Conservation (phyloP, 2,888 invertebrate species). For the Coecobrya sp. region DNA sequence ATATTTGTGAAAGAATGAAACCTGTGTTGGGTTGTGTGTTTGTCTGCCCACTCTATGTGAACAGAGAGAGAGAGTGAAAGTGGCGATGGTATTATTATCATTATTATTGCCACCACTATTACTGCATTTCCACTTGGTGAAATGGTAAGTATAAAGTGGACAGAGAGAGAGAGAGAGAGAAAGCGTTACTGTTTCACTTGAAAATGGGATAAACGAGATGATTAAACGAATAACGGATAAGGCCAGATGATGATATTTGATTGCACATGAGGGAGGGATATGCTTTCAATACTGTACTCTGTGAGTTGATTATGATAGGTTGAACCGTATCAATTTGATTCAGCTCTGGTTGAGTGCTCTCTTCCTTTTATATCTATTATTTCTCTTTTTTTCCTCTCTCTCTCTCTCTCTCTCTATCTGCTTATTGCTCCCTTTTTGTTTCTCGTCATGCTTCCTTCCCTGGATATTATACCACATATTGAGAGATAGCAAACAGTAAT, state of each 20-base stretch:
- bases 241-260: conserved; percentile 85
- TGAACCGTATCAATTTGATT: conserved; percentile 86
- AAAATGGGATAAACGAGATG: conserved; percentile 77
- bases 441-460: conserved; percentile 30
- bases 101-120: conserved; percentile 49
- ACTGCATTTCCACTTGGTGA: background rate
- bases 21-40: background rate
- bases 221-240: conserved; percentile 82
- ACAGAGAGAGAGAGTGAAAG: background rate
- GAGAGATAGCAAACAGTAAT: conserved; percentile 21
- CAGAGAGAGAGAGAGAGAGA: too few relatives aligned
- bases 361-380: conserved; percentile 60
- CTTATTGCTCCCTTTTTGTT: conserved; percentile 24
- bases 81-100: conserved; percentile 29
- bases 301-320: conserved; percentile 86
- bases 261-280: conserved; percentile 84
- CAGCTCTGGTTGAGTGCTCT: conserved; percentile 82
- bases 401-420: conserved; percentile 38
- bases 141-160: conserved; percentile 35
- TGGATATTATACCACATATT: conserved; percentile 39
- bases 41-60: background rate
- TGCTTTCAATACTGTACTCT: conserved; percentile 64
- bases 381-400: conserved; percentile 43
- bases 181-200: conserved; percentile 43
- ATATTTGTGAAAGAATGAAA: conserved; percentile 64